Conservation (phyloP, 2,113 vertebrate species). For the Rhinopithecus roxellana region DNA sequence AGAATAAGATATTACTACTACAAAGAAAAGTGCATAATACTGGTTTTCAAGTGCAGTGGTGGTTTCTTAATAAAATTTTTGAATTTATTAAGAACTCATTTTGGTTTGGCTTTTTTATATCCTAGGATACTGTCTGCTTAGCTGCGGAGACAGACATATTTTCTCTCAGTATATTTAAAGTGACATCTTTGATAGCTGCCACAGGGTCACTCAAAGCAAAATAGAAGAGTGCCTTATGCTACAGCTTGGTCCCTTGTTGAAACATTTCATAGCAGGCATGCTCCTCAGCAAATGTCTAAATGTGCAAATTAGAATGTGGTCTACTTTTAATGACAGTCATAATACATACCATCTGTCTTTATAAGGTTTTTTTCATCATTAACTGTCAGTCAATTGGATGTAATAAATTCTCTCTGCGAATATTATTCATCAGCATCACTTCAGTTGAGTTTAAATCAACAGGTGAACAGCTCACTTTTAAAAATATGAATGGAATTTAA, state of each 20-base stretch:
- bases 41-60: neutral
- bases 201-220: slow-evolving; percentile 29
- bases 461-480: slow-evolving; percentile 55
- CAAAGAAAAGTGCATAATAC: neutral
- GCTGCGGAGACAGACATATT: neutral
- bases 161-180: slow-evolving; percentile 67
- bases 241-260: neutral
- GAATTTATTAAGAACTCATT: slow-evolving; percentile 9
- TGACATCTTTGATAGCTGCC: slow-evolving; percentile 49
- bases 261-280: neutral
- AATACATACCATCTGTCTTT: slow-evolving; percentile 71
- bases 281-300: slow-evolving; percentile 62
- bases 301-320: slow-evolving; percentile 1
- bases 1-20: neutral
- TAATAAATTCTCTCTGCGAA: slow-evolving; percentile 57
- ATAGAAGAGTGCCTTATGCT: neutral
- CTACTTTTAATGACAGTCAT: slow-evolving; percentile 50
- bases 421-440: slow-evolving; percentile 52
- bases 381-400: slow-evolving; percentile 37
- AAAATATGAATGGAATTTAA: slow-evolving; percentile 65
- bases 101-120: neutral
- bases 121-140: neutral
- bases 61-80: neutral
- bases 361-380: slow-evolving; percentile 43
- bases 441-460: slow-evolving; percentile 64